phyloP scores from a whole-genome alignment of 1,140 invertebrate genomes.

The Achroia grisella region DNA sequence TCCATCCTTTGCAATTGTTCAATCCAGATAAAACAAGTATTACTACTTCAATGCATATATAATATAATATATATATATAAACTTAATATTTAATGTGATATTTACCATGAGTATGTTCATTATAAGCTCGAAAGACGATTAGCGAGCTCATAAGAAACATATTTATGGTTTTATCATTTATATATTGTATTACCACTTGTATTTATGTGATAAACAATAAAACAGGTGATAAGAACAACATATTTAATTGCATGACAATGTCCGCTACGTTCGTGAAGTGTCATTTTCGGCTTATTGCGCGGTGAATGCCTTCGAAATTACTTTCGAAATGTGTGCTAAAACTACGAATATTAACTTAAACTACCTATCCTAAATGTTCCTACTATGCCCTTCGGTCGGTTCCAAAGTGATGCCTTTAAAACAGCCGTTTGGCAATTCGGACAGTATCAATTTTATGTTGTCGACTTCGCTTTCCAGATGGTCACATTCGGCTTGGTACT shows the following conservation, averaged over 20 bases:
- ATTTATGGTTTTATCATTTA: no score
- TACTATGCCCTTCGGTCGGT: conserved; percentile 62
- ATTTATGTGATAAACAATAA: no score
- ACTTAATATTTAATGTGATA: no score
- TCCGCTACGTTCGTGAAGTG: background rate
- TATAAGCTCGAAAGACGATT: no score
- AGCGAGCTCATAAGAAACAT: no score
- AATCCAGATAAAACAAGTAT: no score
- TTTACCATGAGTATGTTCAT: no score
- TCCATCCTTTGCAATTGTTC: no score
- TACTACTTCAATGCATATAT: no score
- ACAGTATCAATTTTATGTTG: conserved; percentile 89
- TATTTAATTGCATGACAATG: background rate
- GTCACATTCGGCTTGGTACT: conserved; percentile 87
- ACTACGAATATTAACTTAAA: background rate
- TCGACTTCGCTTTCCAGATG: conserved; percentile 85
- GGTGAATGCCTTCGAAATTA: conserved; percentile 1
- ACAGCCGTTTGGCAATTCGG: conserved; percentile 88
- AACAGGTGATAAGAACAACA: background rate
- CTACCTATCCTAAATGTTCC: conserved; percentile 29
- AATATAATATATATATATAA: no score
- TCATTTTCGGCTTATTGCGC: background rate
- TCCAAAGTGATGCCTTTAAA: conserved; percentile 82
- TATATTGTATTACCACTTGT: no score
- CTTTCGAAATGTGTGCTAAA: background rate